Conservation (phyloP, 2,113 vertebrate genomes). For the Gallinago paraguaiae region DNA sequence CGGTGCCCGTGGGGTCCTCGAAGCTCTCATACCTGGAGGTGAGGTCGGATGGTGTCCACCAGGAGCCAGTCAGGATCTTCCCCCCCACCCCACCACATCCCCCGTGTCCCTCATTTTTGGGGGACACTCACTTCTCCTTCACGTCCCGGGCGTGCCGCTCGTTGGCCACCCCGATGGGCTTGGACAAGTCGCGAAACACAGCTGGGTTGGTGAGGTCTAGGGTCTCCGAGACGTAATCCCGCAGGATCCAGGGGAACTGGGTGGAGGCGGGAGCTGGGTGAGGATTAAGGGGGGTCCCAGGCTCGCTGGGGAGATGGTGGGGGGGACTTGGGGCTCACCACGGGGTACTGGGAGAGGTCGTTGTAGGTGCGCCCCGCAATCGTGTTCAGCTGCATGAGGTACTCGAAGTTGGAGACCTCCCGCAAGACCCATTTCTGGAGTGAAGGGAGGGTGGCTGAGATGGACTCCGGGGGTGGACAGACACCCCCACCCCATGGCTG, state of each 20-base stretch:
- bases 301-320: rapidly evolving
- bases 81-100: rapidly evolving
- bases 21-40: constrained; percentile 91
- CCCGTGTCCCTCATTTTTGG: rapidly evolving
- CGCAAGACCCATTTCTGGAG: constrained; percentile 94
- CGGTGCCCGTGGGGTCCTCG: constrained; percentile 91
- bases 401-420: constrained; percentile 98
- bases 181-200: constrained; percentile 93
- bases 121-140: constrained; percentile 87
- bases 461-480: not conserved
- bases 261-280: not conserved
- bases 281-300: not conserved
- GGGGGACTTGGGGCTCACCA: constrained; percentile 79
- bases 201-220: constrained; percentile 88
- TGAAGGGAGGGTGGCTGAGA: not conserved
- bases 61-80: rapidly evolving
- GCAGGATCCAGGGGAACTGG: constrained; percentile 95
- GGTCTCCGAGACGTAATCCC: constrained; percentile 87
- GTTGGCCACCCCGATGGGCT: constrained; percentile 96
- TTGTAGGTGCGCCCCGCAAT: constrained; percentile 96
- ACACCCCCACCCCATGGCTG: not conserved
- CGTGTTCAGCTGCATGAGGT: constrained; percentile 98
- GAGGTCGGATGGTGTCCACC: not conserved
- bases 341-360: constrained; percentile 96
- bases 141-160: constrained; percentile 90